These are phyloP conservation scores for Eupsittula cactorum DNA, from an alignment of 2,113 vertebrate genomes.

Conservation along the genomic window DNA sequence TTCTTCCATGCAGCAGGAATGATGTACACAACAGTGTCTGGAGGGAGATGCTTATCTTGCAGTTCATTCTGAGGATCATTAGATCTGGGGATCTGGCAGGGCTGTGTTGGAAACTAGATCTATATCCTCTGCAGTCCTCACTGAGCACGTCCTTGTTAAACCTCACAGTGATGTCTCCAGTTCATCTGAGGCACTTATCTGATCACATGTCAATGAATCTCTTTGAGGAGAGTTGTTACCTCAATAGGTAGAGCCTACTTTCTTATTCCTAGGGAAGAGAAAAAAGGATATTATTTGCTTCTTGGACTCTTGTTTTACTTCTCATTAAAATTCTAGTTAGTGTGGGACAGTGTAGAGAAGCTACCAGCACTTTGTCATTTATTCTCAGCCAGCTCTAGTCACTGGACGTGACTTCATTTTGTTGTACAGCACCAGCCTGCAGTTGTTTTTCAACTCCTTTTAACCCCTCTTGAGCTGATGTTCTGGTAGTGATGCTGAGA, in stretches of 20 bases:
- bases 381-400: not conserved
- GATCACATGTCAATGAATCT: not conserved
- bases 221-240: not conserved
- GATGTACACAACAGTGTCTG: not conserved
- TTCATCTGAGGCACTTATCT: slow-evolving; percentile 22
- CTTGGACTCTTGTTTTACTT: slow-evolving; percentile 3
- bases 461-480: not conserved
- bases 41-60: not conserved
- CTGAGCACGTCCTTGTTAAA: slow-evolving; percentile 33
- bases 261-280: not conserved
- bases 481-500: not conserved
- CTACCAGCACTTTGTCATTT: not conserved
- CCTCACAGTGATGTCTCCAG: not conserved
- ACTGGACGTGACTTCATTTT: not conserved
- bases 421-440: not conserved
- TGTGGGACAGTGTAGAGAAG: not conserved
- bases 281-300: not conserved
- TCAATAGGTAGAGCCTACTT: slow-evolving; percentile 4
- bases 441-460: not conserved
- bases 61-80: not conserved
- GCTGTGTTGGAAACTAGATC: slow-evolving; percentile 28
- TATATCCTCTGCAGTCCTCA: not conserved
- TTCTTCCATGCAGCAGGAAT: not conserved
- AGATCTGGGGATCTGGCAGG: slow-evolving; percentile 15
- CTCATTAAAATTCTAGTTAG: slow-evolving; percentile 28